A percentile compares a stretch with the other conserved stretches of the same genome.
Evolutionary conservation across 1,140 invertebrate species (phyloP).

Genomic region (Apis florea): DNA sequence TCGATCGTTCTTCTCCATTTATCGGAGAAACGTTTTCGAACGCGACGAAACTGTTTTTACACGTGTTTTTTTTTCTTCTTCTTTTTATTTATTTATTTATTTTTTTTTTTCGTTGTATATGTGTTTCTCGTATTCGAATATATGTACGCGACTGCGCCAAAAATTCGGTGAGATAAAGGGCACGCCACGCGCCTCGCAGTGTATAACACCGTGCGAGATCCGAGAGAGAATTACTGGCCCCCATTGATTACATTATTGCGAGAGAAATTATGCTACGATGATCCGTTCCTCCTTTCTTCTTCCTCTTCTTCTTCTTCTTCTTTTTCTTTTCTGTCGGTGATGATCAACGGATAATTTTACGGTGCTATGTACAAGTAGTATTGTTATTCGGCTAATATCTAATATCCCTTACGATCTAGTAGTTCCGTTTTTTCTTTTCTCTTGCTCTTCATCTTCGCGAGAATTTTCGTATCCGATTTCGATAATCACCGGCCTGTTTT

Average conservation of each 20-base stretch:
- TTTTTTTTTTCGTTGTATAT: not conserved
- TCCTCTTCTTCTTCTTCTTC: too few relatives aligned
- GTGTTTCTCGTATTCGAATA: not conserved
- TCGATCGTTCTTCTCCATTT: not conserved
- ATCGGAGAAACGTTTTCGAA: not conserved
- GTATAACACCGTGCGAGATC: slow-evolving; percentile 79
- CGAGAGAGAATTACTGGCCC: slow-evolving; percentile 80
- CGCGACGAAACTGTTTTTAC: slow-evolving; percentile 6
- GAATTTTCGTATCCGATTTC: slow-evolving; percentile 28
- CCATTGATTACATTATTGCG: slow-evolving; percentile 75
- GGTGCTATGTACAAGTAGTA: slow-evolving; percentile 67
- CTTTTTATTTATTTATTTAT: too few relatives aligned
- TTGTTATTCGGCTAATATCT: slow-evolving; percentile 49
- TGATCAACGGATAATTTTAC: slow-evolving; percentile 54
- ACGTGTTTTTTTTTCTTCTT: too few relatives aligned
- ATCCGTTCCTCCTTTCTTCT: slow-evolving; percentile 6
- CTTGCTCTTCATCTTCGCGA: not conserved
- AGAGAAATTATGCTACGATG: slow-evolving; percentile 56
- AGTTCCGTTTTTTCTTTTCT: slow-evolving; percentile 55
- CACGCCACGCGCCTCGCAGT: slow-evolving; percentile 70
- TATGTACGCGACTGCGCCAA: not conserved
- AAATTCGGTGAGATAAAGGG: slow-evolving; percentile 7
- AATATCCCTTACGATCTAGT: slow-evolving; percentile 59
- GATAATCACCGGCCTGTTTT: slow-evolving; percentile 3
- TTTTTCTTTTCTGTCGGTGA: slow-evolving; percentile 1